Evolutionary conservation across 2,113 vertebrate species (phyloP).

Genomic region (Puntigrus tetrazona): DNA sequence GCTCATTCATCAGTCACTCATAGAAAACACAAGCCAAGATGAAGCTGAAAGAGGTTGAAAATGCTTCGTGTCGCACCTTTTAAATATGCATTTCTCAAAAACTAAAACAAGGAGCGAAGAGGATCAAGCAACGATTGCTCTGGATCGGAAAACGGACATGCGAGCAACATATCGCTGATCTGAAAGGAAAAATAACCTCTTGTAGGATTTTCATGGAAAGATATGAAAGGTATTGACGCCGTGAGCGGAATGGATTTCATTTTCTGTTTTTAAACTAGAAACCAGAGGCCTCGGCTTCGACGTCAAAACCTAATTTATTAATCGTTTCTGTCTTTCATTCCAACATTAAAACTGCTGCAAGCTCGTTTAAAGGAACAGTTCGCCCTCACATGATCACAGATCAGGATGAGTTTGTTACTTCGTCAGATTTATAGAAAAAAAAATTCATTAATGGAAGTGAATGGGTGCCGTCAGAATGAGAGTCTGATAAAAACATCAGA

Average conservation of each 20-base stretch:
- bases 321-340: neutral
- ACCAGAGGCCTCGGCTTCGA: neutral
- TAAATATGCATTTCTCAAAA: neutral
- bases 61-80: neutral
- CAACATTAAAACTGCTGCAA: slow-evolving; percentile 6
- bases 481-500: too few species aligned
- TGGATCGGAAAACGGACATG: neutral
- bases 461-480: neutral
- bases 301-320: neutral
- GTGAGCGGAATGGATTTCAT: too few species aligned
- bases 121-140: neutral
- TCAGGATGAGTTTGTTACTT: too few species aligned
- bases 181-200: too few species aligned
- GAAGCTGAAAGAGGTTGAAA: neutral
- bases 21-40: slow-evolving; percentile 70
- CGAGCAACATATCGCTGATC: neutral
- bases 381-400: too few species aligned
- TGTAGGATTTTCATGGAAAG: neutral
- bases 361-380: neutral
- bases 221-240: neutral
- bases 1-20: slow-evolving; percentile 67
- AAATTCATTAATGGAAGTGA: neutral
- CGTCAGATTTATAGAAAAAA: neutral
- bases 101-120: slow-evolving; percentile 8
- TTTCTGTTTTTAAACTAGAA: neutral